Percentiles rank a stretch among this genome's conserved stretches.
Conservation (phyloP, 2,797 vertebrate species). For the Sebastes umbrosus region DNA sequence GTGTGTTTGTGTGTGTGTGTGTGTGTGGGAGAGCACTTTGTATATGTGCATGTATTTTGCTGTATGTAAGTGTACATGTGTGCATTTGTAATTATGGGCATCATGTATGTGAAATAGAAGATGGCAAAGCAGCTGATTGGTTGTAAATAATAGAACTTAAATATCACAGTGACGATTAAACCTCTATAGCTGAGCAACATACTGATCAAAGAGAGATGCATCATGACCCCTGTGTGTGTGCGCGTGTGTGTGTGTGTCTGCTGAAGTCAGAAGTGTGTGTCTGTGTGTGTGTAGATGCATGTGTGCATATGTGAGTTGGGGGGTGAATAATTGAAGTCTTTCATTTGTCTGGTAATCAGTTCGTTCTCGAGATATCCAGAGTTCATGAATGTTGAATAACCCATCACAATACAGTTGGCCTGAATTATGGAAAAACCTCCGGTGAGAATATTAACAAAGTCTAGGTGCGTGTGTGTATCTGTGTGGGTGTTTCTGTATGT, state of each 20-base stretch:
- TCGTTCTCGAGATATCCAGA: constrained; percentile 98
- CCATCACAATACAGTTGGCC: constrained; percentile 99
- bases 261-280: constrained; percentile 42
- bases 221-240: constrained; percentile 41
- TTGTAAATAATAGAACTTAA: constrained; percentile 79
- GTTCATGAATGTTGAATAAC: constrained; percentile 99
- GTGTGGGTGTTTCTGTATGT: constrained; percentile 43
- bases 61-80: neutral
- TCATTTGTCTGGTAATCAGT: constrained; percentile 99
- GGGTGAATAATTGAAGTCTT: constrained; percentile 96
- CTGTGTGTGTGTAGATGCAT: constrained; percentile 37
- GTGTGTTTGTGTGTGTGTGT: neutral
- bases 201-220: constrained; percentile 43
- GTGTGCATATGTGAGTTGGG: constrained; percentile 72
- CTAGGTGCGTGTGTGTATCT: constrained; percentile 62
- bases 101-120: constrained; percentile 33
- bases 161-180: constrained; percentile 66
- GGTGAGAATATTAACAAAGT: constrained; percentile 97
- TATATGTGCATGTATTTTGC: neutral
- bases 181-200: constrained; percentile 40
- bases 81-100: constrained; percentile 26
- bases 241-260: constrained; percentile 11
- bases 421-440: constrained; percentile 98
- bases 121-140: constrained; percentile 66
- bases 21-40: neutral